Percentiles rank a stretch among this genome's conserved stretches.
phyloP scores from a whole-genome alignment of 2,888 invertebrate genomes.

The Microchrysa polita region DNA sequence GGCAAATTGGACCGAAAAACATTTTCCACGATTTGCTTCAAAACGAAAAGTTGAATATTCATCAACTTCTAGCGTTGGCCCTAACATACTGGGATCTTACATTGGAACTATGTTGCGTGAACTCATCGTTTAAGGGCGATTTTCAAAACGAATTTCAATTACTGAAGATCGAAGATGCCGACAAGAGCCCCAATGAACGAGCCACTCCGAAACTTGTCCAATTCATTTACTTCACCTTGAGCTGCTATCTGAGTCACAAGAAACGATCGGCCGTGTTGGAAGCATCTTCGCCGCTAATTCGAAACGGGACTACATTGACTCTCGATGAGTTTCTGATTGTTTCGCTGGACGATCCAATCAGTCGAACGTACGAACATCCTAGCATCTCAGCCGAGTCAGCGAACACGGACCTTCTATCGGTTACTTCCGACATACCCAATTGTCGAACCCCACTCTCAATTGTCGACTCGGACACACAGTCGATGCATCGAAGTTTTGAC shows the following conservation, averaged over 20 bases:
- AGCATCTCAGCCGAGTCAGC: not conserved
- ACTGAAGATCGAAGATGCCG: not conserved
- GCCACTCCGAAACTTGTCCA: constrained; percentile 37
- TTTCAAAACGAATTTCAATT: constrained; percentile 55
- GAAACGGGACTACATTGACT: constrained; percentile 4
- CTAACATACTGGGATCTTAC: constrained; percentile 62
- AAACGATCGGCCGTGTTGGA: constrained; percentile 7
- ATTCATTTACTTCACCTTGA: constrained; percentile 54
- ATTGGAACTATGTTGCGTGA: constrained; percentile 59
- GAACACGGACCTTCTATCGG: too few relatives aligned
- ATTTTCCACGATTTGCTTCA: constrained; percentile 49
- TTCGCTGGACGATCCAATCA: constrained; percentile 7
- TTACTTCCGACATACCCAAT: not conserved
- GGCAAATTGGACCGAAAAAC: constrained; percentile 1
- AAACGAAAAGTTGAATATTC: constrained; percentile 53
- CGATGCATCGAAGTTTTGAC: constrained; percentile 39
- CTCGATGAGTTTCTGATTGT: constrained; percentile 24
- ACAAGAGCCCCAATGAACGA: constrained; percentile 4
- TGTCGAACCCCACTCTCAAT: constrained; percentile 6
- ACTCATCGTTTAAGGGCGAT: constrained; percentile 59
- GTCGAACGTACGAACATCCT: not conserved
- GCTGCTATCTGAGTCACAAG: constrained; percentile 57
- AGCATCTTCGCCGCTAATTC: not conserved
- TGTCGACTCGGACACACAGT: not conserved
- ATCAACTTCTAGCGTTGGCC: constrained; percentile 59